Base-by-base conservation (phyloP, 2,797 vertebrate species). In the Cirrhinus molitorella region DNA sequence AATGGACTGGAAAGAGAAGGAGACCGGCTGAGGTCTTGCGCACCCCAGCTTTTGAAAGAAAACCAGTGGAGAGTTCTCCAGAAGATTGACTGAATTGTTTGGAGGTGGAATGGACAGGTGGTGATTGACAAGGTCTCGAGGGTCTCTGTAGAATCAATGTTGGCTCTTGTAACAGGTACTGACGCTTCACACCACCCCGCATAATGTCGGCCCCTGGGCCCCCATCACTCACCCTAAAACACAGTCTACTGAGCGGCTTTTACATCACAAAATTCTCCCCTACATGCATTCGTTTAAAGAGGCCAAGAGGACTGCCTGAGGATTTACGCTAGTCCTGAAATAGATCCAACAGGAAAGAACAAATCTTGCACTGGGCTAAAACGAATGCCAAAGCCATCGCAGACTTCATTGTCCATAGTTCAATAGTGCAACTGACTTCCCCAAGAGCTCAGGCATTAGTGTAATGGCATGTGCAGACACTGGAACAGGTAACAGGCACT, bases 401-500 rank as follows among this genome's bases (percentile, higher is more conserved):
- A 17, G 73, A 47, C 57, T 83, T 74, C 67, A 80, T 68, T 74
- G 85, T 76, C 45, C 53, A 79, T 61, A 37, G 28, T 82, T 85
- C 70, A 77, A 67, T 80, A 79, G 47, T 83, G 65, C 77, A 65
- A 72, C 80, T 72, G 28, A 53, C 43, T 83, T 85, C 65, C 16
- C n/a, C 70, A 77, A 81, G 61, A 72, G 70, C 67, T 65, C 53
- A 66, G 72, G 86, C 72, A 66, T 80, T 80, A 83, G 70, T 81
- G 37, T 80, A 88, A 88, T 87, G 79, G 88, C 85, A 79, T 89
- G 87, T 81, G 85, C 87, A 91, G 80, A 78, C 83, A 86, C 25
- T 6, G 73, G 88, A 94, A 89, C 84, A 49, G 75, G 88, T 73
- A 86, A 82, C 79, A 90, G 89, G 87, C 84, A 84, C 68, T 61